Conservation (phyloP, 1,140 invertebrate genomes). For the Drosophila ogumai region DNA sequence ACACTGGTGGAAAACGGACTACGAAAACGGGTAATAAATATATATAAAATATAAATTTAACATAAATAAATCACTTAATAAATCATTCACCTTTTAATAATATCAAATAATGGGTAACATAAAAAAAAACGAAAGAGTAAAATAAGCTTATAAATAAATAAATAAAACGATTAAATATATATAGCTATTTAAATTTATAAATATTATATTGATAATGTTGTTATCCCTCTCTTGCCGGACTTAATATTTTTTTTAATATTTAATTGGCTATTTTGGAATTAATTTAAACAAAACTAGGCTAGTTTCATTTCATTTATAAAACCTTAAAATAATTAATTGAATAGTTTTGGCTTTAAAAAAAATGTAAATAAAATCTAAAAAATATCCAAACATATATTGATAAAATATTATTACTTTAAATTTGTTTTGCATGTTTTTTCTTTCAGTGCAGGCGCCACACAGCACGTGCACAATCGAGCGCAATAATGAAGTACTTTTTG, state of each 20-base stretch:
- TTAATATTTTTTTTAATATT: too few relatives aligned
- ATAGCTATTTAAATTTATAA: too few relatives aligned
- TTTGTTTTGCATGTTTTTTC: not conserved
- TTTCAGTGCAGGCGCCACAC: not conserved
- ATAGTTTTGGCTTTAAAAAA: not conserved
- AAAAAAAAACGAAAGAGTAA: too few relatives aligned
- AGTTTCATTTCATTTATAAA: not conserved
- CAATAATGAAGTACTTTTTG: conserved; percentile 82
- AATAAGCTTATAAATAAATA: not conserved
- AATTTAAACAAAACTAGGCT: not conserved
- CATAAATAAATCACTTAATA: not conserved
- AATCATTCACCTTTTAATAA: too few relatives aligned
- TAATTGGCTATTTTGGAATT: not conserved
- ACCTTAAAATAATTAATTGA: not conserved
- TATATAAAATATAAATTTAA: not conserved
- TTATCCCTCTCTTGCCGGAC: too few relatives aligned
- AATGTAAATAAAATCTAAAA: too few relatives aligned
- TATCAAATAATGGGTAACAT: too few relatives aligned
- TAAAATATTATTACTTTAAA: too few relatives aligned
- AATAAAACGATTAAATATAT: not conserved
- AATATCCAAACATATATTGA: too few relatives aligned
- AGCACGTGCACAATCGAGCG: conserved; percentile 73
- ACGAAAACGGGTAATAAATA: rapidly evolving
- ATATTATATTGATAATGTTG: too few relatives aligned
- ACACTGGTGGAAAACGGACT: not conserved